Evolutionary conservation across 92 coral and sea anemone species (phyloP).

Genomic region (Paragorgia papillata): DNA sequence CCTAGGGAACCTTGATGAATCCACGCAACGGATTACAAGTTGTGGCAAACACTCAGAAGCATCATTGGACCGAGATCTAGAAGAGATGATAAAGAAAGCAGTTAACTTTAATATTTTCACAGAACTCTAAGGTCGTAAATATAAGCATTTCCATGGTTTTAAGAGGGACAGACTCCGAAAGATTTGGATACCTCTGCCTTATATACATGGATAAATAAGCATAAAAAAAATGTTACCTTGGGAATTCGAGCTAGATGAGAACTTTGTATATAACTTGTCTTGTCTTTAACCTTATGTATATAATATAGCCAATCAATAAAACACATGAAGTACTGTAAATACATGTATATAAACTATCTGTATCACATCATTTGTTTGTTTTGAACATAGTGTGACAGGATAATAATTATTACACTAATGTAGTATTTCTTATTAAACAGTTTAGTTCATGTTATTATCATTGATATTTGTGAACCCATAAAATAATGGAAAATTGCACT

Average conservation of each 20-base stretch:
- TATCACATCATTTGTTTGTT: too few species aligned
- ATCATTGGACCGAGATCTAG: constrained; percentile 52
- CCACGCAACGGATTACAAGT: constrained; percentile 34
- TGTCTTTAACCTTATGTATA: too few species aligned
- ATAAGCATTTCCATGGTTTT: constrained; percentile 21
- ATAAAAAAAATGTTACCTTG: constrained; percentile 29
- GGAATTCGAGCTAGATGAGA: constrained; percentile 33
- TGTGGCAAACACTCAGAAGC: constrained; percentile 56
- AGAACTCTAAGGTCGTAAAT: constrained; percentile 3
- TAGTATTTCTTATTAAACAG: too few species aligned
- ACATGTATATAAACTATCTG: too few species aligned
- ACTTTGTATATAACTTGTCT: too few species aligned
- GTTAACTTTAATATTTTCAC: constrained; percentile 12
- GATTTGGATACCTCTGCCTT: constrained; percentile 1
- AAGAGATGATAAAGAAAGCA: constrained; percentile 58
- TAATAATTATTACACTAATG: too few species aligned
- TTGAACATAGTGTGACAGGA: too few species aligned
- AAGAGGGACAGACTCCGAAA: constrained; percentile 35
- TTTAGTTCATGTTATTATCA: too few species aligned
- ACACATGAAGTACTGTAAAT: too few species aligned
- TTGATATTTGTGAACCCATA: too few species aligned
- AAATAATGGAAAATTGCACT: too few species aligned
- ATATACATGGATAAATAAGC: constrained; percentile 43
- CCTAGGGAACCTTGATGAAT: constrained; percentile 44
- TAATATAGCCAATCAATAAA: too few species aligned